These are phyloP conservation scores for Caenorhabditis sp. DNA, from an alignment of 2,888 invertebrate species.

Conservation along the genomic window DNA sequence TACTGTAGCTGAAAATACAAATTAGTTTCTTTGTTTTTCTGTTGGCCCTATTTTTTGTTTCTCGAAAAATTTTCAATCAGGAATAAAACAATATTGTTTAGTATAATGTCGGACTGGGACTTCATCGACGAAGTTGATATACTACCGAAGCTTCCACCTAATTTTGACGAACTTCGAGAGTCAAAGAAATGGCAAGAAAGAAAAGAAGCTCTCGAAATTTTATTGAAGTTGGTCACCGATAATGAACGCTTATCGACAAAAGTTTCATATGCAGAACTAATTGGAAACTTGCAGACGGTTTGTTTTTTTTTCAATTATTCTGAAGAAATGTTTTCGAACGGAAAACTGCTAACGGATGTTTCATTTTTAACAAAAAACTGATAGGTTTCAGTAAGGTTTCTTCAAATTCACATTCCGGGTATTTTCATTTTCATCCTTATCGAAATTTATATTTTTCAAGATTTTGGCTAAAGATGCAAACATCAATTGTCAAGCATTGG, in stretches of 20 bases:
- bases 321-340: no score
- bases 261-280: constrained; percentile 90
- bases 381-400: no score
- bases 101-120: constrained; percentile 75
- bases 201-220: constrained; percentile 86
- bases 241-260: constrained; percentile 83
- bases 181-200: constrained; percentile 94
- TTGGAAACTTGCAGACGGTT: constrained; percentile 86
- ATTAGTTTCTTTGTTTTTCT: no score
- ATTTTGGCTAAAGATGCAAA: constrained; percentile 91
- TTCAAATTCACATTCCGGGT: no score
- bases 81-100: no score
- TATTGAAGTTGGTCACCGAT: constrained; percentile 41
- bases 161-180: constrained; percentile 91
- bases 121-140: constrained; percentile 91
- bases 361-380: no score
- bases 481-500: constrained; percentile 87
- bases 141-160: constrained; percentile 88
- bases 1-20: background rate
- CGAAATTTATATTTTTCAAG: constrained; percentile 72
- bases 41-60: constrained; percentile 11
- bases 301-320: constrained; percentile 27
- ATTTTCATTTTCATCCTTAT: background rate
- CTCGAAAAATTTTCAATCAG: background rate
- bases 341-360: no score